Evolutionary conservation across 2,113 vertebrate genomes (phyloP), one percentile per base, ranked within the genome.

Genomic region (Notechis scutatus): DNA sequence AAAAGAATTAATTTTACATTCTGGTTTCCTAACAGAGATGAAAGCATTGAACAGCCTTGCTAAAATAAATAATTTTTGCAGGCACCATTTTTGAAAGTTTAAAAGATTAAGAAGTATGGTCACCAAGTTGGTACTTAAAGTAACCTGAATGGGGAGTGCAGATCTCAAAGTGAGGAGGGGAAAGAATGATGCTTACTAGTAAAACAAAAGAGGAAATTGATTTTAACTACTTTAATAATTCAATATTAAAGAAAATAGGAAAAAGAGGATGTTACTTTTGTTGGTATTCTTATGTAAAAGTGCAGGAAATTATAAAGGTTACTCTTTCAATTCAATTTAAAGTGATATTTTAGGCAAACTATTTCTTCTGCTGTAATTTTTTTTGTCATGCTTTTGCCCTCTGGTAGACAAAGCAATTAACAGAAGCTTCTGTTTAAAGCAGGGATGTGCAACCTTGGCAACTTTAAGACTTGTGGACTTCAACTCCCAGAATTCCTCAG

Each of bases 381-480:
- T 89, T 85, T 42, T 85, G 39, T 85, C 39, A 56, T 69, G 57
- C 24, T 14, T 85, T 54, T 92, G 88, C 88, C 54, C 92, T 89
- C 88, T 85, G 52, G 54, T 90, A 89, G 88, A 59, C 64, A 92
- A 85, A 85, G 52, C 69, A 92, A 90, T 92, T 92, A 92, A 85
- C 26, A 34, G 39, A 85, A 45, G 64, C 26, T 57, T 85, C 88
- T 54, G 47, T 85, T 92, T 85, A 89, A 85, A 85, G 39, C n/a
- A n/a, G n/a, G n/a, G n/a, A n/a, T n/a, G n/a, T n/a, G n/a, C n/a
- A n/a, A n/a, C n/a, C n/a, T n/a, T n/a, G n/a, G n/a, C n/a, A n/a
- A n/a, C n/a, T n/a, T n/a, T n/a, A n/a, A n/a, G n/a, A n/a, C n/a
- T n/a, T n/a, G n/a, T n/a, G n/a, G n/a, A n/a, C n/a, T n/a, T n/a